Evolutionary conservation across 2,888 invertebrate species (phyloP).

Genomic region (Timema podura): DNA sequence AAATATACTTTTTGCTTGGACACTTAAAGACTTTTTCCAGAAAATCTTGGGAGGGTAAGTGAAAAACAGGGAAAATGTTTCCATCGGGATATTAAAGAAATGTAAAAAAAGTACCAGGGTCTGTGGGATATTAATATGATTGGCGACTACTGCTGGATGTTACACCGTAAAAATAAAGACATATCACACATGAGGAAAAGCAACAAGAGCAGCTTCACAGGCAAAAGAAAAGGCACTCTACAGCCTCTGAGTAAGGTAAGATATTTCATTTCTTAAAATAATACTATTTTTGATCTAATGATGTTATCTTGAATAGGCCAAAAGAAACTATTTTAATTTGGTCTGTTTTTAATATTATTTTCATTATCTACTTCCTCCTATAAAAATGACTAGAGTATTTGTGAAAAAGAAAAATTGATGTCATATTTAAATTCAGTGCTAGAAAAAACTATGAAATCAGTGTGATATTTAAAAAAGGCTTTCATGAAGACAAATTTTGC

Average conservation of each 20-base stretch:
- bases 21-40: not conserved
- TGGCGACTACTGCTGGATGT: not conserved
- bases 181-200: slow-evolving; percentile 3
- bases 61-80: not conserved
- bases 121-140: not conserved
- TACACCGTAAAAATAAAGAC: not conserved
- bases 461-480: not conserved
- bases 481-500: not conserved
- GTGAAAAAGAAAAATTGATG: not conserved
- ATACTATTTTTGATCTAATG: not conserved
- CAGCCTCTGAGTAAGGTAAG: not conserved
- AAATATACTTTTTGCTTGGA: not conserved
- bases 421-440: not conserved
- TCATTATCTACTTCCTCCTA: not conserved
- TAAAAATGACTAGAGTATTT: not conserved
- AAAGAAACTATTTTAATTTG: not conserved
- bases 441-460: not conserved
- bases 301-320: no score
- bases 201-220: no score
- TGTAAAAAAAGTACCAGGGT: not conserved
- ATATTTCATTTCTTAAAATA: not conserved
- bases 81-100: not conserved
- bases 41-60: slow-evolving; percentile 2
- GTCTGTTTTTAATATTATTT: not conserved
- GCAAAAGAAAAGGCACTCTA: not conserved